Conservation (phyloP, 2,888 invertebrate genomes). For the Crematogaster levior region DNA sequence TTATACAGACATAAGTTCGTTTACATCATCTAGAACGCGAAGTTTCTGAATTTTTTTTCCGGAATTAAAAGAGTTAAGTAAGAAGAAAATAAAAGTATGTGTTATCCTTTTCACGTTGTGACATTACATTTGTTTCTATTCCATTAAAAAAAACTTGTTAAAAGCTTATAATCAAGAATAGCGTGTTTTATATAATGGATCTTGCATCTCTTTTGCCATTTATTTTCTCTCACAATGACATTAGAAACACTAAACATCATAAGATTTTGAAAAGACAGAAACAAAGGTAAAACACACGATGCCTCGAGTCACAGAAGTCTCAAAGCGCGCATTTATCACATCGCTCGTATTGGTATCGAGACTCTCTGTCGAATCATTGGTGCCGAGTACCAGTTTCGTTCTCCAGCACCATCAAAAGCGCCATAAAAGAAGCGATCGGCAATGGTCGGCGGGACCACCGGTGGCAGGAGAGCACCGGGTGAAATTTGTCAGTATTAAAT, state of each 20-base stretch:
- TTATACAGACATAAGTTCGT: neutral
- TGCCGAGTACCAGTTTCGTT: slow-evolving; percentile 65
- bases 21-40: neutral
- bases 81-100: neutral
- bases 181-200: neutral
- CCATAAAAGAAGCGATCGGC: slow-evolving; percentile 79
- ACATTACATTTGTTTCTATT: neutral
- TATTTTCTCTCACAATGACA: neutral
- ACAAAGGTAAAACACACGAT: neutral
- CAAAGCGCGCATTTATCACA: neutral
- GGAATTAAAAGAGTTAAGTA: neutral
- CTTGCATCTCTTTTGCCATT: neutral
- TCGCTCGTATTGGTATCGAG: neutral
- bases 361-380: slow-evolving; percentile 59
- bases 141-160: neutral
- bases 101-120: neutral
- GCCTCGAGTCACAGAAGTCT: neutral
- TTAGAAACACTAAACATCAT: neutral
- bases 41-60: neutral
- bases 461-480: slow-evolving; percentile 71
- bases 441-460: slow-evolving; percentile 60
- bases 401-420: slow-evolving; percentile 78
- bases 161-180: neutral
- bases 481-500: slow-evolving; percentile 85
- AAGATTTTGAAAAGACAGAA: neutral